Evolutionary conservation across 2,797 vertebrate genomes (phyloP).

Genomic region (Crocidura indochinensis): DNA sequence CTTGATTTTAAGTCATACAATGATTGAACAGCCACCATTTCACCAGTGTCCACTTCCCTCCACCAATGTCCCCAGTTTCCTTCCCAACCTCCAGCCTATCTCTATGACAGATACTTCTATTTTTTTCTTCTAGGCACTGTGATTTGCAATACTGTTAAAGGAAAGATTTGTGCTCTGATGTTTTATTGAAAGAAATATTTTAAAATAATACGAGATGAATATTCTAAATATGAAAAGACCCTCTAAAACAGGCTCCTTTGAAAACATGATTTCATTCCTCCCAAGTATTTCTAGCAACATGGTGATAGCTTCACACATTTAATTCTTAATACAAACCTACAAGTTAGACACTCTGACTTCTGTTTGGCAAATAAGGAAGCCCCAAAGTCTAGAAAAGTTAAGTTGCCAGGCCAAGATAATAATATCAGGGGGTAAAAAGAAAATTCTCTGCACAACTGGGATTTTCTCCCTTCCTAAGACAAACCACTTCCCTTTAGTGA

Average conservation of each 20-base stretch:
- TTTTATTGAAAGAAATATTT: neutral
- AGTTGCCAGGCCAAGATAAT: neutral
- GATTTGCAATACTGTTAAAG: too few species aligned
- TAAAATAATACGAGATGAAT: neutral
- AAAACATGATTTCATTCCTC: neutral
- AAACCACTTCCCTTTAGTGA: constrained; percentile 24
- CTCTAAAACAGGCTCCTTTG: neutral
- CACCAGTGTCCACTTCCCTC: too few species aligned
- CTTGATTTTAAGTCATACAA: too few species aligned
- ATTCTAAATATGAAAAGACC: constrained; percentile 31
- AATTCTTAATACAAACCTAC: constrained; percentile 3
- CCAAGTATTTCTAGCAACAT: neutral
- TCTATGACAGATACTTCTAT: too few species aligned
- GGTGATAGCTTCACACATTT: neutral
- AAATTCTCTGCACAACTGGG: neutral
- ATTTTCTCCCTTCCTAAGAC: neutral
- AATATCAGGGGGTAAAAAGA: constrained; percentile 39
- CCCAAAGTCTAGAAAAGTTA: constrained; percentile 45
- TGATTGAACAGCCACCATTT: too few species aligned
- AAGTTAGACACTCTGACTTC: constrained; percentile 11
- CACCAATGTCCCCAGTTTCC: too few species aligned
- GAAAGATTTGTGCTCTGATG: neutral
- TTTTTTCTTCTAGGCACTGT: too few species aligned
- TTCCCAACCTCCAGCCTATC: too few species aligned
- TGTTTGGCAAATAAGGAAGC: constrained; percentile 55